Percentiles rank a stretch among this genome's conserved stretches.
These are phyloP conservation scores for Aldrovandia affinis DNA, from an alignment of 2,797 vertebrate species.

Conservation along the genomic window DNA sequence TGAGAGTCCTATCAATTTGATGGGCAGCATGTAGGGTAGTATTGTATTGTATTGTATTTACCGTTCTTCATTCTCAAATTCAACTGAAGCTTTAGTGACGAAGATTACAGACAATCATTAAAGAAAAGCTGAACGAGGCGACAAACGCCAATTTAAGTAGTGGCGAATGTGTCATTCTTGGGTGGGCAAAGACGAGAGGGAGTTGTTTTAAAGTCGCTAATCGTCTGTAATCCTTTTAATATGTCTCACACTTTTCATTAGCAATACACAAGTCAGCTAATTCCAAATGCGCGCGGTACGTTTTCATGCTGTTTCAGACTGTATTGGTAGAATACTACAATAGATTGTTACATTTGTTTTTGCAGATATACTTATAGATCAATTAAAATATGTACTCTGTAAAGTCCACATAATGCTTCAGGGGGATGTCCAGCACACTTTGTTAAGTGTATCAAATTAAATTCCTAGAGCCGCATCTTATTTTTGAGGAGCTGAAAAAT, in stretches of 20 bases:
- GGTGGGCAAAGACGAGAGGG: conserved; percentile 46
- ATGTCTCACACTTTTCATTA: conserved; percentile 73
- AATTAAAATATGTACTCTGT: not conserved
- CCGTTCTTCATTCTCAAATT: not conserved
- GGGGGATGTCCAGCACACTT: not conserved
- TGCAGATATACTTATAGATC: not conserved
- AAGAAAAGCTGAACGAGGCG: conserved; percentile 28
- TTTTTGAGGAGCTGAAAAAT: not conserved
- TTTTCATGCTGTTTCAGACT: not conserved
- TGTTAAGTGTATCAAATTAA: too few species aligned
- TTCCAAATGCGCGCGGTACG: not conserved
- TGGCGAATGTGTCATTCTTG: conserved; percentile 49
- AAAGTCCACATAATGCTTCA: not conserved
- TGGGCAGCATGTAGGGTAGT: not conserved
- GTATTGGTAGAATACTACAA: not conserved
- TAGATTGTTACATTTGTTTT: not conserved
- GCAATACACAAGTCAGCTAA: conserved; percentile 61
- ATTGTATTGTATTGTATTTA: not conserved
- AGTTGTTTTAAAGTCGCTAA: conserved; percentile 62
- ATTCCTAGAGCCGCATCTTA: not conserved
- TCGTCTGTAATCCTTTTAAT: conserved; percentile 80
- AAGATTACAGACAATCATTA: conserved; percentile 29
- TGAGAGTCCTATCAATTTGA: not conserved
- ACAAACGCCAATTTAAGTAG: conserved; percentile 37
- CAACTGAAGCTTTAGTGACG: conserved; percentile 1